Evolutionary conservation across 2,113 vertebrate genomes (phyloP), one percentile per base, ranked within the genome.

Genomic region (Daboia siamensis): DNA sequence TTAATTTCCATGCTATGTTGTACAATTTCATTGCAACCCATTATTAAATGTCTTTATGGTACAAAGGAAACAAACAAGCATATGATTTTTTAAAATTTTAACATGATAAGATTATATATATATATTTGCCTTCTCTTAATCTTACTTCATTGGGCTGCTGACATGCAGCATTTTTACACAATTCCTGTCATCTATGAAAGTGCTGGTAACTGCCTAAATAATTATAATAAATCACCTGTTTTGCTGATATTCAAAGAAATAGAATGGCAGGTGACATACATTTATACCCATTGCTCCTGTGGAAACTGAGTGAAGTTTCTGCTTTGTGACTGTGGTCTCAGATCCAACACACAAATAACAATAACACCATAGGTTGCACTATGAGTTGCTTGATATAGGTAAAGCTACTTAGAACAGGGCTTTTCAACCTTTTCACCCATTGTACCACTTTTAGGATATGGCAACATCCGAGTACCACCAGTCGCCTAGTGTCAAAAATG

Each of bases 261-360:
- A 15, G 20, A 5, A 55, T 87, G 11, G 12, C 88, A 8, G 4
- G 7, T 52, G 57, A 51, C 5, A 3, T 24, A 54, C 3, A 52
- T 52, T 51, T 87, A 26, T 10, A 51, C 46, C 24, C 46, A 87
- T 26, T 51, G 24, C 21, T 87, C 33, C 21, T 29, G 33, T 87
- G 21, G 69, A 17, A 54, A 57, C 7, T 64, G 61, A n/a, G 10
- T 29, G 26, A 64, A n/a, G 26, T 64, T 64, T 11, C 29, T 64
- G 2, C 69, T 6, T 11, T 5, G 4, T 17, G 6, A 3, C 0
- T 3, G 86, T 13, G 24, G 0, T 69, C 39, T 87, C 2, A 4
- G 0, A 46, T 51, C 80, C 89, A 23, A 20, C 48, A 0, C 46
- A 51, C 89, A 90, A 54, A 59, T 13, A 24, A 88, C 52, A 24